Evolutionary conservation across 2,888 invertebrate species (phyloP).

Genomic region (Heliconius ethilla): DNA sequence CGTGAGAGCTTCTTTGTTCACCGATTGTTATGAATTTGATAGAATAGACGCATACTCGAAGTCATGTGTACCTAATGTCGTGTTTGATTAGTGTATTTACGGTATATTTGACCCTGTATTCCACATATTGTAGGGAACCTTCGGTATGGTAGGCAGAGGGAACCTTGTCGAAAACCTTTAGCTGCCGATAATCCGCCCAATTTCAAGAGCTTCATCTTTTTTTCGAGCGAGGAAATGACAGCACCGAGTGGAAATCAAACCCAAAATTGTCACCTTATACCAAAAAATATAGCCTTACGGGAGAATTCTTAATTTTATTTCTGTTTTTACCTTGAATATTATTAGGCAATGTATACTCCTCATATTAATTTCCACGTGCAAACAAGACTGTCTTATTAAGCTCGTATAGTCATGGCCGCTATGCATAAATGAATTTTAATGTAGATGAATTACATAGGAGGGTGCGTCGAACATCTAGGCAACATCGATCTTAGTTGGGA

Average conservation of each 20-base stretch:
- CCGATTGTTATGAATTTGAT: conserved; percentile 74
- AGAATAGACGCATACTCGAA: conserved; percentile 69
- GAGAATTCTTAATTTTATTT: not conserved
- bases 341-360: conserved; percentile 1
- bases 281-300: not conserved
- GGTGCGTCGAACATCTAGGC: conserved; percentile 61
- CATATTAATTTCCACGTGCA: conserved; percentile 51
- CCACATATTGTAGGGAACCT: no score
- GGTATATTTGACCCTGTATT: not conserved
- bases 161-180: no score
- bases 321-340: not conserved
- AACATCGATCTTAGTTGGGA: conserved; percentile 50
- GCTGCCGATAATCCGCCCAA: no score
- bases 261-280: no score
- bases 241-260: no score
- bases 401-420: conserved; percentile 47
- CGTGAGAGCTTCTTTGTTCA: conserved; percentile 76
- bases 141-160: no score
- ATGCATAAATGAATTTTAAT: conserved; percentile 71
- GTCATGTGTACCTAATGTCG: conserved; percentile 44
- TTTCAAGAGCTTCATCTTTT: no score
- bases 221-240: no score
- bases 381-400: conserved; percentile 50
- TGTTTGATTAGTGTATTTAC: conserved; percentile 31
- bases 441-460: conserved; percentile 62